A percentile compares a stretch with the other conserved stretches of the same genome.
These are phyloP conservation scores for Mythimna impura DNA, from an alignment of 2,888 invertebrate genomes.

Conservation along the genomic window DNA sequence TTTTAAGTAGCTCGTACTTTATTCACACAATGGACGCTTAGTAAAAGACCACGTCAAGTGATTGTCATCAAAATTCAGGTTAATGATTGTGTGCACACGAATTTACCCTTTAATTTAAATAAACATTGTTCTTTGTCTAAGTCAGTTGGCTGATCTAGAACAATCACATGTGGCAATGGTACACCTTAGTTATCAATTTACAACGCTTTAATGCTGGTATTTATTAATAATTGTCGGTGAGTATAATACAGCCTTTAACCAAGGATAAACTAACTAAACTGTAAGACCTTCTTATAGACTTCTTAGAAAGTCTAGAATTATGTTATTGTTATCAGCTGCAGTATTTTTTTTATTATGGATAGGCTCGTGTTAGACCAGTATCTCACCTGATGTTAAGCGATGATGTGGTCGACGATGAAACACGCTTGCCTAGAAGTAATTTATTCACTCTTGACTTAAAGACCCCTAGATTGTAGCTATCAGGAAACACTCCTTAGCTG, in stretches of 20 bases:
- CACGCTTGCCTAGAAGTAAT: too few species aligned
- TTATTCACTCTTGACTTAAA: too few species aligned
- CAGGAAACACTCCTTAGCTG: too few species aligned
- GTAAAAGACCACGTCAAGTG: conserved; percentile 1
- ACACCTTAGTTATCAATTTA: conserved; percentile 30
- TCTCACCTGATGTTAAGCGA: too few species aligned
- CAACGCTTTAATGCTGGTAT: conserved; percentile 21
- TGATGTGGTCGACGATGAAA: too few species aligned
- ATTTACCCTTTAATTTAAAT: conserved; percentile 33
- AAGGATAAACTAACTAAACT: conserved; percentile 6
- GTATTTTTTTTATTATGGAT: too few species aligned
- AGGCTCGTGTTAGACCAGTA: too few species aligned
- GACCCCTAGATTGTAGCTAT: too few species aligned
- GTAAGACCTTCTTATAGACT: background rate
- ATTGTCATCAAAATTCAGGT: conserved; percentile 38
- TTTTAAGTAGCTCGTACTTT: conserved; percentile 2
- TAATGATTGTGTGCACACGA: conserved; percentile 37
- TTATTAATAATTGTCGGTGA: conserved; percentile 15
- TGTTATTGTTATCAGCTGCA: background rate
- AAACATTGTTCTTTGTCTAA: conserved; percentile 29
- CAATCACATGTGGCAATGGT: conserved; percentile 25
- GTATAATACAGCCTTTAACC: conserved; percentile 4
- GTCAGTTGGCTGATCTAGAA: conserved; percentile 2
- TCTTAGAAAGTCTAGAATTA: background rate
- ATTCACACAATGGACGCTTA: background rate